Evolutionary conservation across 2,797 vertebrate genomes (phyloP).

Genomic region (Gorsachius magnificus): DNA sequence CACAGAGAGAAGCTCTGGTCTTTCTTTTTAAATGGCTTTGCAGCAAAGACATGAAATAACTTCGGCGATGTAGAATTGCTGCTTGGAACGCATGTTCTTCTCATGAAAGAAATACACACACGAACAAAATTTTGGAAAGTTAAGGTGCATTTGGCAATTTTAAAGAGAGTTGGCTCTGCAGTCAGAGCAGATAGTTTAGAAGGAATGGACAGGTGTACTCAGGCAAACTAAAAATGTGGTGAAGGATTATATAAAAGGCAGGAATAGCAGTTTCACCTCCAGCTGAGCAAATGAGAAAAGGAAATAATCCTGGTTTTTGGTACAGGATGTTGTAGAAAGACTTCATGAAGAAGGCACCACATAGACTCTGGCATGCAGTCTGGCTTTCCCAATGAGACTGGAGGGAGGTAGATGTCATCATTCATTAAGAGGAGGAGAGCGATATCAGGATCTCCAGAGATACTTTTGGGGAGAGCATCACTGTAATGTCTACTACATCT

Average conservation of each 20-base stretch:
- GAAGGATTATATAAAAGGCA: neutral
- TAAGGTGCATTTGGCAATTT: neutral
- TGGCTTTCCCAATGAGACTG: neutral
- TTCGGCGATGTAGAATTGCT: neutral
- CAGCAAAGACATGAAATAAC: neutral
- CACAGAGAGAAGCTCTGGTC: neutral
- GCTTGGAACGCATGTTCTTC: neutral
- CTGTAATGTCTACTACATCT: neutral
- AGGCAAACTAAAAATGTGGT: neutral
- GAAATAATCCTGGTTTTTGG: neutral
- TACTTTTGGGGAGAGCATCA: neutral
- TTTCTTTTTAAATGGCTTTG: neutral
- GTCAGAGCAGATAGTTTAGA: neutral
- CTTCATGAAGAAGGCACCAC: neutral
- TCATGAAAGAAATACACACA: neutral
- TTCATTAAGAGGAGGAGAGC: neutral
- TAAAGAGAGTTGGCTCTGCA: neutral
- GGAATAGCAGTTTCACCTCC: neutral
- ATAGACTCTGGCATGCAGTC: neutral
- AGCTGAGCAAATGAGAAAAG: neutral
- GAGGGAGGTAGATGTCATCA: neutral
- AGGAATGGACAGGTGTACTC: neutral
- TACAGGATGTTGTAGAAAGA: neutral
- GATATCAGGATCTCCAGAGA: neutral
- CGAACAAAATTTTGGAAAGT: neutral